Base-by-base conservation (phyloP, 2,113 vertebrate genomes). In the Tupaia tana region DNA sequence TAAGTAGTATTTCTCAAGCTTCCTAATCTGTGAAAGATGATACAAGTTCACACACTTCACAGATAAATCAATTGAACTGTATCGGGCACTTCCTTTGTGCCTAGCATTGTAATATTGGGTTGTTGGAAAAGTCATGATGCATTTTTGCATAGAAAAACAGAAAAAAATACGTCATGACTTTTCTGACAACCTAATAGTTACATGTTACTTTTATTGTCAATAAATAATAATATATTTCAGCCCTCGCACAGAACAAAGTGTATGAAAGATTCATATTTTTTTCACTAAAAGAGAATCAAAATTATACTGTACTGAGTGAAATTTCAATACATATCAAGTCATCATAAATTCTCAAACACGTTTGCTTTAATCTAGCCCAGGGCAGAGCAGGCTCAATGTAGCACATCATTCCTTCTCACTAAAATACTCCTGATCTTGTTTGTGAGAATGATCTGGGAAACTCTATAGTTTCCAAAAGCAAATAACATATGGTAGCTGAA, bases 341-440 rank as follows among this genome's bases (percentile, higher is more conserved):
- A 71, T 87, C 8, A 70, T 81, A 83, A 94, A 63, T 73, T 93
- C 9, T 75, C 90, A 29, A 84, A 92, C 15, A 71, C 12, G 1
- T 88, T 86, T 90, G 10, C 31, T 89, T 96, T 96, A 86, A 64
- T 70, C 25, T n/a, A 89, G 24, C 29, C 63, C 54, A 7, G 59
- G 4, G 8, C 29, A 77, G 18, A 94, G 59, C 7, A 22, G 18
- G 7, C 43, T 92, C 61, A 85, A 54, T 84, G 64, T 20, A 52
- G 25, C 14, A 77, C 20, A 13, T 88, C 3, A 74, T 78, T 84
- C 12, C 8, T 87, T 59, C 4, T 90, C 34, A 58, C 56, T 73
- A 81, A 92, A 91, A 54, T 61, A 61, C 58, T 25, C 87, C 63
- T 90, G 20, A 66, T 75, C n/a, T 93, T 85, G 13, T 87, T 93